phyloP scores from a whole-genome alignment of 1,140 invertebrate genomes.

The Theocolax elegans region DNA sequence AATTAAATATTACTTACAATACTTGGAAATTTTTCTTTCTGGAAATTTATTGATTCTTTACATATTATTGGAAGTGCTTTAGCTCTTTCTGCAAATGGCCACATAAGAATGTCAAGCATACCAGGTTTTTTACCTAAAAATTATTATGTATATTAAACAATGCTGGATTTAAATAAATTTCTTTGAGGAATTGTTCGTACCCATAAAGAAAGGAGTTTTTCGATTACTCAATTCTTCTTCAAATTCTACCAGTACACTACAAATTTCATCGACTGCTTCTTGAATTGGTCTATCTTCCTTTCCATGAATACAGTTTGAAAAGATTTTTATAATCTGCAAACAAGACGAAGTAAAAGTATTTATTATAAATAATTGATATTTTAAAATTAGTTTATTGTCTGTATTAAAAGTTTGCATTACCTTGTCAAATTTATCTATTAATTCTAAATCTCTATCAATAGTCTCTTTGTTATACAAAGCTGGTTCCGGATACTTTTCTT shows the following conservation, averaged over 20 bases:
- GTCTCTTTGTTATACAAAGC: constrained; percentile 64
- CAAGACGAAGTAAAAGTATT: constrained; percentile 7
- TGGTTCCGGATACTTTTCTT: constrained; percentile 68
- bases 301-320: constrained; percentile 50
- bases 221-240: constrained; percentile 53
- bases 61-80: constrained; percentile 54
- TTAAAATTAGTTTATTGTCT: not conserved
- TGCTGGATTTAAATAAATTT: constrained; percentile 3
- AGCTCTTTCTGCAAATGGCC: constrained; percentile 59
- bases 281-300: constrained; percentile 50
- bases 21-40: constrained; percentile 51
- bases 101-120: constrained; percentile 56
- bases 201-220: constrained; percentile 54
- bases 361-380: constrained; percentile 23
- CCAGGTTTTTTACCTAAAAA: constrained; percentile 50
- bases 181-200: constrained; percentile 31
- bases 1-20: constrained; percentile 45
- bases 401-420: constrained; percentile 41
- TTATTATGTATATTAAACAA: not conserved
- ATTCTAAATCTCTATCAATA: constrained; percentile 65
- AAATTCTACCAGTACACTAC: constrained; percentile 50
- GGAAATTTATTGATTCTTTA: constrained; percentile 48
- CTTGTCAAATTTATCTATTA: constrained; percentile 63
- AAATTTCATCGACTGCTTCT: constrained; percentile 50
- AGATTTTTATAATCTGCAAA: constrained; percentile 48